Percentiles rank a stretch among this genome's conserved stretches.
phyloP scores from a whole-genome alignment of 2,797 vertebrate species.

The Gephyroberyx darwinii region DNA sequence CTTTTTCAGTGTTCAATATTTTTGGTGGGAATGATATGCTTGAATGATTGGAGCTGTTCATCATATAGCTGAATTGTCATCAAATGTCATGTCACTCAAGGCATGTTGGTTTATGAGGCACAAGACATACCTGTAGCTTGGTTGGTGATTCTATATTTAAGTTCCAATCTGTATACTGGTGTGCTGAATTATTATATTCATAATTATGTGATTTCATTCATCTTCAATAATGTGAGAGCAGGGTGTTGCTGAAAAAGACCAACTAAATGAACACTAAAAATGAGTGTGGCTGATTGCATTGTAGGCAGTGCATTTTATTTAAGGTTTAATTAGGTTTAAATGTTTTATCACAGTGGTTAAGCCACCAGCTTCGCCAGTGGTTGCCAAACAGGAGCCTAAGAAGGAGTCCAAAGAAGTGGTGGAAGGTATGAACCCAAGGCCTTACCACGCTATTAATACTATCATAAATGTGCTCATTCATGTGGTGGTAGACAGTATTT shows the following conservation, averaged over 20 bases:
- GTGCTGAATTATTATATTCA: neutral
- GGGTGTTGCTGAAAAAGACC: neutral
- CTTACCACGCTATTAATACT: neutral
- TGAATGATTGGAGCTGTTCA: neutral
- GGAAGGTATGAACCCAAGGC: neutral
- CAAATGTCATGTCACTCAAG: neutral
- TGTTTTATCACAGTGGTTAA: slow-evolving; percentile 39
- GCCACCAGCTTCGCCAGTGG: neutral
- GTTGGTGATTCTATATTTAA: neutral
- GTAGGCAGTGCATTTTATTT: slow-evolving; percentile 10
- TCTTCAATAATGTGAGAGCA: neutral
- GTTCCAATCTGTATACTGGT: neutral
- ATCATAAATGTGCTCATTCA: neutral
- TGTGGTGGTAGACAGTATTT: neutral
- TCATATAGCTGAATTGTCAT: neutral
- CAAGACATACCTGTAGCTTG: neutral
- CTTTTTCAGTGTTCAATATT: neutral
- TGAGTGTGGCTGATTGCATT: neutral
- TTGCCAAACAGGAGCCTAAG: slow-evolving; percentile 8
- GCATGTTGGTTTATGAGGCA: neutral
- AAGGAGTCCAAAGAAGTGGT: slow-evolving; percentile 8
- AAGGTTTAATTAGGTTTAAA: slow-evolving; percentile 12
- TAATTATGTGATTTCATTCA: neutral
- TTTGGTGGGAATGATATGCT: neutral
- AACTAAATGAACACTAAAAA: neutral